Conservation (phyloP, 35 echinoderm and acorn worm species). For the Diadema setosum region DNA sequence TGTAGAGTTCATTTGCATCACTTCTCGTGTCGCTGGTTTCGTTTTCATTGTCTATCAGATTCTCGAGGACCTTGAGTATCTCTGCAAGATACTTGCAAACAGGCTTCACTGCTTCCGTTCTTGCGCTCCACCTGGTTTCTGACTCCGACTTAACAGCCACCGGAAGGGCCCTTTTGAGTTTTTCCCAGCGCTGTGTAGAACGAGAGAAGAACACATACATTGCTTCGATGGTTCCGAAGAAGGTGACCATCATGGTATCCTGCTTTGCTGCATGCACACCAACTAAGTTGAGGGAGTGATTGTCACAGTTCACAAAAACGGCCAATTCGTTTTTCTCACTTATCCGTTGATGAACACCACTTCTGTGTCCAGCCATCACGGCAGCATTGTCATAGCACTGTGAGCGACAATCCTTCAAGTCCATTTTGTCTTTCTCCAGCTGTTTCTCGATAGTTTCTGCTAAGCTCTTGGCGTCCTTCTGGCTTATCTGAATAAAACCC, state of each 20-base stretch:
- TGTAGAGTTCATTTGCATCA: conserved; percentile 11
- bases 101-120: not conserved
- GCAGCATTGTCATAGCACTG: conserved; percentile 29
- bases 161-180: not conserved
- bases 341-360: conserved; percentile 20
- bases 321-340: not conserved
- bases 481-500: not conserved
- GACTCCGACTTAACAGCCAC: not conserved
- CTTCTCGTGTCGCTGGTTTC: conserved; percentile 6
- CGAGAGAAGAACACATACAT: not conserved
- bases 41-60: not conserved
- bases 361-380: conserved; percentile 1
- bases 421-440: not conserved
- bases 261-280: not conserved
- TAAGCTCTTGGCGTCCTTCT: not conserved
- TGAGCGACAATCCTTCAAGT: not conserved
- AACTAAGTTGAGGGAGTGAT: conserved; percentile 4
- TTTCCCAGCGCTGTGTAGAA: not conserved
- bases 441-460: not conserved
- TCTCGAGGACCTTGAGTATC: not conserved
- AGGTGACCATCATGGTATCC: not conserved
- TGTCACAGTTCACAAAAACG: not conserved
- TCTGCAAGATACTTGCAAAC: not conserved
- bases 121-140: conserved; percentile 5
- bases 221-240: not conserved